phyloP scores from a whole-genome alignment of 2,113 vertebrate genomes.

The Chaenocephalus aceratus region DNA sequence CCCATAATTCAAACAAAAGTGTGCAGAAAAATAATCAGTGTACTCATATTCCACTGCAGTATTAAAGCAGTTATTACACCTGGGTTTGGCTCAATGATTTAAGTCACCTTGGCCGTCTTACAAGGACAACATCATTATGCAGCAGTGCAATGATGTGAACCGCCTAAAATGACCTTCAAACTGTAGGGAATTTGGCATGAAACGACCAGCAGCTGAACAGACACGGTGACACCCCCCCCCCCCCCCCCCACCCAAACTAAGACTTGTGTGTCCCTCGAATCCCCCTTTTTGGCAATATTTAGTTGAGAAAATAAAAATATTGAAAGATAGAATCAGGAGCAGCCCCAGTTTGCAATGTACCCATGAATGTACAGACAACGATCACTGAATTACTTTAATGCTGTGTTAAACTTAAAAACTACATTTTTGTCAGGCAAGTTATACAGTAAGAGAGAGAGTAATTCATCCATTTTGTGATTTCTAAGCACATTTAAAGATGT shows the following conservation, averaged over 20 bases:
- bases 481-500: background rate
- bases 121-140: slow-evolving; percentile 21
- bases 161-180: slow-evolving; percentile 14
- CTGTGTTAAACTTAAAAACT: background rate
- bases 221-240: background rate
- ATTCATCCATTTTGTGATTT: background rate
- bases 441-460: too few species aligned
- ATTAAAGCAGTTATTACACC: slow-evolving; percentile 19
- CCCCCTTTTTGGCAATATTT: too few species aligned
- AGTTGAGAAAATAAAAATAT: too few species aligned
- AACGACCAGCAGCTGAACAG: background rate
- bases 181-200: background rate
- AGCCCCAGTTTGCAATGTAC: background rate
- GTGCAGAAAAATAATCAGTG: background rate
- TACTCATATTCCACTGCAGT: background rate
- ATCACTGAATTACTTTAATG: background rate
- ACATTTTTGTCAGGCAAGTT: too few species aligned
- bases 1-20: background rate
- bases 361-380: background rate
- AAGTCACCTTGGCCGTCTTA: slow-evolving; percentile 11
- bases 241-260: too few species aligned
- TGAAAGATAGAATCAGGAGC: background rate
- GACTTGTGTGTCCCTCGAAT: too few species aligned
- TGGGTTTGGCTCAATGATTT: background rate
- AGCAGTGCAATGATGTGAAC: background rate